Base-by-base conservation (phyloP, 2,797 vertebrate genomes). In the Knipowitschia caucasica region DNA sequence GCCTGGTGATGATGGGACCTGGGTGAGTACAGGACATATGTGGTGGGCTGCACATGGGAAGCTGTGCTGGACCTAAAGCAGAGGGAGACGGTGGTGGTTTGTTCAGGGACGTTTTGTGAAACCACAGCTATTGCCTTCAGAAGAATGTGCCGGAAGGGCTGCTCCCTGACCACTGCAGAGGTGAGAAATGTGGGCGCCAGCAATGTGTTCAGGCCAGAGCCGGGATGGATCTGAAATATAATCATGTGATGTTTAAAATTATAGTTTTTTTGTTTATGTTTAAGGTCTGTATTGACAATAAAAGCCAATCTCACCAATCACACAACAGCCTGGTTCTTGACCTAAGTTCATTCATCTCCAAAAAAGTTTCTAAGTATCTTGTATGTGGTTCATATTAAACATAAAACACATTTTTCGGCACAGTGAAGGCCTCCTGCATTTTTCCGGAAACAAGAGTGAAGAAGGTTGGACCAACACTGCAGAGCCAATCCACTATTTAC, bases 111-210 rank as follows among this genome's bases (percentile, higher is more conserved):
- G 84, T 78, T 83, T 72, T 67, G 76, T 61, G 69, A 78, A 82
- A 87, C 86, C 85, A 43, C 86, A 86, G 85, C 71, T 85, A 86
- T 88, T 88, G 87, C 86, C 80, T 78, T 80, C 82, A 51, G 64
- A 85, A 80, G 86, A 89, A 89, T 89, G 86, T 77, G 71, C 77
- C 81, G 83, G 84, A 86, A 86, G 77, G 80, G 80, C 81, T 75
- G 84, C 77, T 83, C 80, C 75, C 56, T 81, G 81, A 83, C 85
- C 80, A 59, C 78, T 50, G 69, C 65, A 1, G 76, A 89, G 85
- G 86, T 86, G 83, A 84, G 83, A 87, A 80, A 69, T 64, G 56
- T 57, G 61, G 73, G 75, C 64, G 77, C 77, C 72, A 59, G 77
- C 54, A 51, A 61, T 59, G 36, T 63, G 74, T 43, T 50, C 35